A percentile compares a stretch with the other conserved stretches of the same genome.
Conservation (phyloP, 2,113 vertebrate genomes). For the Epinephelus cyanopodus region DNA sequence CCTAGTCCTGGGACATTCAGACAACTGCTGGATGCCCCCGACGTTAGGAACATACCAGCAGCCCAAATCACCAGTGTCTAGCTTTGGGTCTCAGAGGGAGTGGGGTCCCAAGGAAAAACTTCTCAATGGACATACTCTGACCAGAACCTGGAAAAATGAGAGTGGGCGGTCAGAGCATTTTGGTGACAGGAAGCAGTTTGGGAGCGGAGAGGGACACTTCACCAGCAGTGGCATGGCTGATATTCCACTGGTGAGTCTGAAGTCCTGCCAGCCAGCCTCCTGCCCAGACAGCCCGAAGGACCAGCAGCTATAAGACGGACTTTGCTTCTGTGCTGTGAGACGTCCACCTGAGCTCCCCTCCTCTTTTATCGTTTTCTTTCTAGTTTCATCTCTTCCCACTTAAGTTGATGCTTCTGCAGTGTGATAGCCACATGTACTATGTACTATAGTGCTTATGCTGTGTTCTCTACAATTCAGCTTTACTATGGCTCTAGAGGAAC, state of each 20-base stretch:
- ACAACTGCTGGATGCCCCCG: conserved; percentile 99
- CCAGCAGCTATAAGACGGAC: conserved; percentile 94
- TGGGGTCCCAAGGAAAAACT: conserved; percentile 97
- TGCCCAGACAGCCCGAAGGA: conserved; percentile 95
- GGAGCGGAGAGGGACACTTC: conserved; percentile 93
- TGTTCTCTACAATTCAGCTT: conserved; percentile 88
- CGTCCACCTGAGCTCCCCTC: conserved; percentile 33
- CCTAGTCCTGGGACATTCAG: conserved; percentile 96
- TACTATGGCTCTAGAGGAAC: conserved; percentile 83
- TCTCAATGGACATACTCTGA: conserved; percentile 97
- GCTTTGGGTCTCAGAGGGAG: conserved; percentile 94
- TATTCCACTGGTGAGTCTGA: conserved; percentile 97
- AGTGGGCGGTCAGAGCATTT: conserved; percentile 92
- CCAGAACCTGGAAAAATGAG: conserved; percentile 96
- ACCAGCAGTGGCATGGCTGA: conserved; percentile 91
- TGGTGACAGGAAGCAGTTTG: conserved; percentile 95
- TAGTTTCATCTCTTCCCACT: conserved; percentile 72
- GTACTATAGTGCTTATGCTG: conserved; percentile 91
- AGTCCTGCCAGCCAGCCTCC: conserved; percentile 93
- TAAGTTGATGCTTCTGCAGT: conserved; percentile 89
- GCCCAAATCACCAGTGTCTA: conserved; percentile 94
- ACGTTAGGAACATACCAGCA: conserved; percentile 92
- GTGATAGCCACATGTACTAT: conserved; percentile 90
- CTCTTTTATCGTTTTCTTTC: conserved; percentile 44
- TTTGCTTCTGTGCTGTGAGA: conserved; percentile 54